These are phyloP conservation scores for Trissolcus brochymenae DNA, from an alignment of 2,888 invertebrate species.

Conservation along the genomic window DNA sequence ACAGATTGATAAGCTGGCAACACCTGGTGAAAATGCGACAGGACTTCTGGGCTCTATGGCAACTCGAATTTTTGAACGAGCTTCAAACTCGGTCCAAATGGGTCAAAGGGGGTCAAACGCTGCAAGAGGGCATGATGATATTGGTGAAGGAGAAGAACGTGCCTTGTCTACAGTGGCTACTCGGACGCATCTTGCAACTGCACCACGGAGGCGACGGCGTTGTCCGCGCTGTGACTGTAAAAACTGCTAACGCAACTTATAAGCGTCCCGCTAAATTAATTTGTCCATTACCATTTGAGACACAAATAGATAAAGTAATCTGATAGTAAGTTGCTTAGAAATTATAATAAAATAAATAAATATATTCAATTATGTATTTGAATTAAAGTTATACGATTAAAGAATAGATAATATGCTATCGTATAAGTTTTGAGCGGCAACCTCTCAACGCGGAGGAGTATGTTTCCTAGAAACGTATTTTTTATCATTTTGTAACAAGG, in stretches of 20 bases:
- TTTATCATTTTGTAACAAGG: no score
- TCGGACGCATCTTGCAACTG: constrained; percentile 23
- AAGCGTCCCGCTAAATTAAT: constrained; percentile 13
- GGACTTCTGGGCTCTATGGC: constrained; percentile 48
- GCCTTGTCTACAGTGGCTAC: constrained; percentile 26
- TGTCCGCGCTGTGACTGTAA: constrained; percentile 12
- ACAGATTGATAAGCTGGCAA: constrained; percentile 43
- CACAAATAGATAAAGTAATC: no score
- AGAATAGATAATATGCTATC: no score
- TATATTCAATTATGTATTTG: no score
- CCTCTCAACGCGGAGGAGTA: constrained; percentile 23
- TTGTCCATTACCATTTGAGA: constrained; percentile 14
- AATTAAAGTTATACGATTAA: no score
- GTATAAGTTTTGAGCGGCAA: constrained; percentile 18
- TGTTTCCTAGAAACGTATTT: constrained; percentile 10
- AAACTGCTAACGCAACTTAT: constrained; percentile 7
- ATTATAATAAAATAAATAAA: no score
- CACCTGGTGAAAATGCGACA: constrained; percentile 37
- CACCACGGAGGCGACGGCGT: constrained; percentile 32
- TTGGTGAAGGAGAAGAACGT: constrained; percentile 32
- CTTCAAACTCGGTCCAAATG: constrained; percentile 35
- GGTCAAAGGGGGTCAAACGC: constrained; percentile 6
- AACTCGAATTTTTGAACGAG: constrained; percentile 38
- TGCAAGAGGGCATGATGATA: constrained; percentile 30
- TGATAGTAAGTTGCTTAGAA: no score